phyloP scores from a whole-genome alignment of 2,888 invertebrate species.

The Lycophotia porphyrea region DNA sequence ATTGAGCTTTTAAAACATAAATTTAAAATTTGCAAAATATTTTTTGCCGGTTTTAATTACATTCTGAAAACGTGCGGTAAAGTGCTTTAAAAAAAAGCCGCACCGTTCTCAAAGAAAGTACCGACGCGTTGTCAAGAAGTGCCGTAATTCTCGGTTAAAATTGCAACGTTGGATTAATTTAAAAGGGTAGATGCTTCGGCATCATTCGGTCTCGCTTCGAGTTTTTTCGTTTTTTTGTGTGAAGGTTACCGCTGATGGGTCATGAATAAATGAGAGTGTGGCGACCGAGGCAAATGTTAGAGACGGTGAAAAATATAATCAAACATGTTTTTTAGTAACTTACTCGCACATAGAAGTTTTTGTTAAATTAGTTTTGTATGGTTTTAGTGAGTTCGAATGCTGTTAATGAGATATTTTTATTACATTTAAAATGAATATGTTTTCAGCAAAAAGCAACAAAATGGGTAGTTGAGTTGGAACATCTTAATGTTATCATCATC shows the following conservation, averaged over 20 bases:
- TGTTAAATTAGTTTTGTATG: background rate
- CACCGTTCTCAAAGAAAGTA: conserved; percentile 8
- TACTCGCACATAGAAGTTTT: background rate
- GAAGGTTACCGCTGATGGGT: conserved; percentile 3
- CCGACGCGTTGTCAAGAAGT: background rate
- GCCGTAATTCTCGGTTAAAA: conserved; percentile 17
- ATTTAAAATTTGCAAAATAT: conserved; percentile 1
- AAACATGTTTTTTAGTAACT: background rate
- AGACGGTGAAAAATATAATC: background rate
- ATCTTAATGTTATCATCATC: too few species aligned
- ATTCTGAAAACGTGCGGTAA: conserved; percentile 10
- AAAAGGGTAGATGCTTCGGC: conserved; percentile 16
- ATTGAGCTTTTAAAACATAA: conserved; percentile 9
- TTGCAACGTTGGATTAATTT: conserved; percentile 15
- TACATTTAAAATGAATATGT: too few species aligned
- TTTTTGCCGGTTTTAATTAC: conserved; percentile 17
- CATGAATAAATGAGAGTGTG: conserved; percentile 53
- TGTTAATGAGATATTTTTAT: background rate
- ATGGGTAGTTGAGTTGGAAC: background rate
- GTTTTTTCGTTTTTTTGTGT: conserved; percentile 17
- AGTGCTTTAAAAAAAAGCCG: conserved; percentile 6
- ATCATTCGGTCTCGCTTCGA: conserved; percentile 7
- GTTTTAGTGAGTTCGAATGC: background rate
- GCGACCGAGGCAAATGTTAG: background rate
- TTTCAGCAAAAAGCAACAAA: background rate